Evolutionary conservation across 2,888 invertebrate genomes (phyloP), one percentile per base, ranked within the genome.

Genomic region (Allacma fusca): DNA sequence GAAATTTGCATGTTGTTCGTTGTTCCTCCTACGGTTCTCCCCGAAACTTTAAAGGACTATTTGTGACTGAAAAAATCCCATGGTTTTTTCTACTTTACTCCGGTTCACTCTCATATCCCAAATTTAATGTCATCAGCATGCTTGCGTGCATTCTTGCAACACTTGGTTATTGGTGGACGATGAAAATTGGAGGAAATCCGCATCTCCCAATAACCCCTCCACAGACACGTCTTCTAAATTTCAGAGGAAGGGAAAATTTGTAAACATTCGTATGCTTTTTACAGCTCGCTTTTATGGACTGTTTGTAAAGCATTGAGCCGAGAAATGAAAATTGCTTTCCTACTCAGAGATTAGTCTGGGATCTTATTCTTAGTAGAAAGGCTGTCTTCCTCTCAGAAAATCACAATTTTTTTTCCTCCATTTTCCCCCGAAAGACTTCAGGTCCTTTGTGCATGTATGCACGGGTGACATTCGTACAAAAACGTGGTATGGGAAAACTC

Each of bases 241-340:
- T 34, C 34, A 9, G 4, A 34, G 34, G 34, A 34, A 9, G 9
- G 9, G 34, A 34, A 4, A 34, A 50, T 50, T 50, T 50, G 50
- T 50, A 50, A 50, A 50, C 50, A 50, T 50, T 50, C n/a, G 50
- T 50, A 50, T 50, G 50, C 50, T 50, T 50, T 50, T 50, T 50
- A 50, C 50, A 50, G 50, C 50, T 50, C 2, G 50, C 50, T 50
- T 50, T 50, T 50, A 50, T 50, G 50, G 50, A 50, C 50, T 50
- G 16, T 13, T 50, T 50, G 50, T 4, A 50, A 50, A 50, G 50
- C 50, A 50, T 19, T 13, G 19, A 50, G 50, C 50, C 19, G 50
- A 16, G 50, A 50, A 50, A 50, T n/a, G 16, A 50, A 50, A 50
- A 50, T 50, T 50, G 19, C 50, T 50, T 50, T 40, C 40, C 5